Base-by-base conservation (phyloP, 2,113 vertebrate genomes). In the Chlorodrepanis virens region DNA sequence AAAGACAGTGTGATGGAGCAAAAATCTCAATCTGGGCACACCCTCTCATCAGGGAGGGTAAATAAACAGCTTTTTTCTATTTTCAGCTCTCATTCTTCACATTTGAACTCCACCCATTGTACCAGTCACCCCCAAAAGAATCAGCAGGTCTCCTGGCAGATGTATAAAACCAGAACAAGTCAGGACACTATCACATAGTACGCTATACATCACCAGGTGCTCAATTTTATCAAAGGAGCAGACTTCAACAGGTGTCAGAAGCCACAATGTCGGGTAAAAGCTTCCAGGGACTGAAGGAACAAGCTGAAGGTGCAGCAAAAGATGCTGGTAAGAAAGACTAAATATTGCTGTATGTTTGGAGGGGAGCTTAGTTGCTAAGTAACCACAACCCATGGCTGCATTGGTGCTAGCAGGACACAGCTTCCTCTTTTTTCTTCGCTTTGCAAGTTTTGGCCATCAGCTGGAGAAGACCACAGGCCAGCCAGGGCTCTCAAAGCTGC, bases 251-350 rank as follows among this genome's bases (percentile, higher is more conserved):
- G 20, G 35, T 59, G 10, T 27, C 82, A 69, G 76, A 86, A 94
- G 44, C 39, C 54, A 74, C 37, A 1, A 97, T 97, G 96, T 97
- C 96, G 0, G 12, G 84, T 29, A 95, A 59, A 72, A 80, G 44
- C 67, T 82, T 97, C 70, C 93, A 97, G 27, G 93, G 92, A 24
- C 77, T 97, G 67, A 95, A 94, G 37, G 82, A 96, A 45, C 92
- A 97, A 52, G 81, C 96, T 71, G 93, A 96, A 87, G 86, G 93
- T 65, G 76, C 93, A 42, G 92, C 88, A 39, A 93, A 97, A 70
- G 84, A 78, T 84, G 93, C 95, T 71, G 96, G 97, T 97, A 96
- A 97, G 96, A 64, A 91, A 85, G 16, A 68, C 14, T 29, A 63
- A 61, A 45, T 68, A 39, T 19, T 9, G 0, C 31, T 72, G 8